Conservation (phyloP, 2,797 vertebrate genomes). For the Emys orbicularis region DNA sequence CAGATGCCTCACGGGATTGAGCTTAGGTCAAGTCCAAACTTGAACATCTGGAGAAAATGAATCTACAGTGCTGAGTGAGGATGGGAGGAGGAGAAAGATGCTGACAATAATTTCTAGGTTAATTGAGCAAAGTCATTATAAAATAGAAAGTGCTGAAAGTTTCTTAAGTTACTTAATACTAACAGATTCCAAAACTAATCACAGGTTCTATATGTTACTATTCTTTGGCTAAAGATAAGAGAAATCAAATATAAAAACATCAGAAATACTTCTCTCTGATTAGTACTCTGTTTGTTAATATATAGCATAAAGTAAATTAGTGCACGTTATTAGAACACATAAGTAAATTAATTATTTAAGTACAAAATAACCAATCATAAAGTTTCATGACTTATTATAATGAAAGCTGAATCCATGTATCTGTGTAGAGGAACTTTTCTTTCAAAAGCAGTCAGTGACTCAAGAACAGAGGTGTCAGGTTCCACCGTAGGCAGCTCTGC, state of each 20-base stretch:
- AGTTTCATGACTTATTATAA: background rate
- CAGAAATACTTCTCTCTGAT: background rate
- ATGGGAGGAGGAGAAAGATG: background rate
- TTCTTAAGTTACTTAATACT: background rate
- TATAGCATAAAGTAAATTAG: background rate
- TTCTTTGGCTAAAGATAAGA: background rate
- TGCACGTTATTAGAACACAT: background rate
- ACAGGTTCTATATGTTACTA: background rate
- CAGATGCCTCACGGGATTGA: background rate
- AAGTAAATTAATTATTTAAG: background rate
- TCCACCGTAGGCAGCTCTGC: slow-evolving; percentile 35
- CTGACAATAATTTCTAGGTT: background rate
- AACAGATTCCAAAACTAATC: slow-evolving; percentile 17
- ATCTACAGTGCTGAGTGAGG: background rate
- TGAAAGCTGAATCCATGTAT: background rate
- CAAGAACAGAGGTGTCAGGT: background rate
- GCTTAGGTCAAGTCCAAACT: background rate
- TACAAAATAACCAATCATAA: background rate
- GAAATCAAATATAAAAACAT: background rate
- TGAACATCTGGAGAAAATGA: background rate
- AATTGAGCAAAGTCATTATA: background rate
- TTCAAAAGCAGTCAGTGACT: background rate
- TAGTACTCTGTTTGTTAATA: background rate
- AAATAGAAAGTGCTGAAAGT: background rate
- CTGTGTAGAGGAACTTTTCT: background rate